phyloP scores from a whole-genome alignment of 2,797 vertebrate species.

The Gastrophryne carolinensis region DNA sequence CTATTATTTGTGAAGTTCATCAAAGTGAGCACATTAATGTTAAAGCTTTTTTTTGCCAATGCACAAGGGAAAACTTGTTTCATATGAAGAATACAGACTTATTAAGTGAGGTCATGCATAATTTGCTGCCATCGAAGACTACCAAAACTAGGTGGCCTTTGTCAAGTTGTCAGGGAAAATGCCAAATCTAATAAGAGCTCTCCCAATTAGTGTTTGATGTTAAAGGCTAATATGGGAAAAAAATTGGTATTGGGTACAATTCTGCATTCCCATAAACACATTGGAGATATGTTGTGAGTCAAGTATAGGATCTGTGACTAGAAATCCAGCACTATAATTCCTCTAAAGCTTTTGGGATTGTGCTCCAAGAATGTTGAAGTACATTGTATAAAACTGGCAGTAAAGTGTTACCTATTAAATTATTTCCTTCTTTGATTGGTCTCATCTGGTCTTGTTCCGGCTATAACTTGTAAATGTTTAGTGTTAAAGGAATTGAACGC shows the following conservation, averaged over 20 bases:
- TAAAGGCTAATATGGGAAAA: background rate
- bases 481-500: too few relatives aligned
- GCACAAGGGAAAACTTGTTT: background rate
- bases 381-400: too few relatives aligned
- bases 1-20: constrained; percentile 8
- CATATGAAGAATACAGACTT: background rate
- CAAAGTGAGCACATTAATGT: background rate
- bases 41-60: background rate
- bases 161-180: background rate
- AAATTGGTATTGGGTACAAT: background rate
- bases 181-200: background rate
- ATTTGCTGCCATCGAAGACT: background rate
- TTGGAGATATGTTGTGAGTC: too few relatives aligned
- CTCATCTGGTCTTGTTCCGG: too few relatives aligned
- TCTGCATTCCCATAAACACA: background rate
- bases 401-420: too few relatives aligned
- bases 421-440: too few relatives aligned
- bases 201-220: too few relatives aligned
- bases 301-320: too few relatives aligned
- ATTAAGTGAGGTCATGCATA: background rate
- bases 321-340: too few relatives aligned
- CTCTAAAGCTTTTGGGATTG: too few relatives aligned
- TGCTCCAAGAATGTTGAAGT: too few relatives aligned
- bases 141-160: background rate
- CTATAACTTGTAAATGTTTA: too few relatives aligned